Evolutionary conservation across 92 coral and sea anemone species (phyloP).

Genomic region (Chrysogorgia sp.): DNA sequence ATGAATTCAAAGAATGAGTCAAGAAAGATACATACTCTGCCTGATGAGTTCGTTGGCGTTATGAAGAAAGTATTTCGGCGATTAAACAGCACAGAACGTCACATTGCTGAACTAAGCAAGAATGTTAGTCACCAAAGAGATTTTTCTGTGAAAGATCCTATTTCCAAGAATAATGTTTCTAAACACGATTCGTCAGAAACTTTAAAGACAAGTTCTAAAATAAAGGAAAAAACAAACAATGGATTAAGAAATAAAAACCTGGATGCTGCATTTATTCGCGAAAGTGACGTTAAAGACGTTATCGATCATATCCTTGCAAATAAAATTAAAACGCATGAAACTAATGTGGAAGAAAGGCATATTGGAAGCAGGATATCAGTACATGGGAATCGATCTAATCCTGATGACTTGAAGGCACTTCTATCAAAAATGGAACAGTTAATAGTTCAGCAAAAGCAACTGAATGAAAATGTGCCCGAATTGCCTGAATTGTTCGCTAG

Average conservation of each 20-base stretch:
- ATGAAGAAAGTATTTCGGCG: background rate
- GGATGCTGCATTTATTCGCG: background rate
- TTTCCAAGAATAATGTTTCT: background rate
- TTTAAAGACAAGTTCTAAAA: background rate
- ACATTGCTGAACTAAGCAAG: background rate
- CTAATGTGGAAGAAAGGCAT: background rate
- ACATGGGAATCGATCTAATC: background rate
- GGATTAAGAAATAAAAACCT: background rate
- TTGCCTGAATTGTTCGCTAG: background rate
- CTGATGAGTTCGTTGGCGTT: background rate
- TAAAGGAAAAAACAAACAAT: background rate
- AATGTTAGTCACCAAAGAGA: background rate
- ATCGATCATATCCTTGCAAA: background rate
- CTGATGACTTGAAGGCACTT: background rate
- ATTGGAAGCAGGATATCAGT: background rate
- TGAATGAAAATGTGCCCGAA: slow-evolving; percentile 17
- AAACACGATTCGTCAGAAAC: background rate
- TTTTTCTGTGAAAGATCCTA: no score
- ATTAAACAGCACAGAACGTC: background rate
- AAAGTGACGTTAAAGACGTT: background rate
- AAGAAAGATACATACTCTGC: background rate
- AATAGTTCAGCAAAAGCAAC: background rate
- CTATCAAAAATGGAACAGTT: background rate
- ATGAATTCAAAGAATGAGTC: background rate
- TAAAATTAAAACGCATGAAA: background rate